Conservation (phyloP, 2,113 vertebrate genomes). For the Seriola dumerili region DNA sequence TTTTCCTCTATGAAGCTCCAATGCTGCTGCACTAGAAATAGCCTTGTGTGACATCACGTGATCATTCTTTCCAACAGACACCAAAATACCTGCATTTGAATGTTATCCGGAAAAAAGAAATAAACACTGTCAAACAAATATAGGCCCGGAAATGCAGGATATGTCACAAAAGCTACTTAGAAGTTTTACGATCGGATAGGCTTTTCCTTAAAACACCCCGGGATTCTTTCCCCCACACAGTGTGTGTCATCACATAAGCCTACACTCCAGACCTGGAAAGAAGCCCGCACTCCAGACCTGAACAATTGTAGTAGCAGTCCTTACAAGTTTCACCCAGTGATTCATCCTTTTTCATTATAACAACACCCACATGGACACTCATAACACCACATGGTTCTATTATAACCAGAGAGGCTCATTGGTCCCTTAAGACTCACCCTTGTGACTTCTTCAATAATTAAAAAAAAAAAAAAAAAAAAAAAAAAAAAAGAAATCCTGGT, state of each 20-base stretch:
- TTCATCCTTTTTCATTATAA: slow-evolving; percentile 64
- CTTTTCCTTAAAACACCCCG: slow-evolving; percentile 24
- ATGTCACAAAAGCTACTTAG: neutral
- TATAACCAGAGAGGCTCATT: slow-evolving; percentile 25
- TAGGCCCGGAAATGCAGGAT: slow-evolving; percentile 1
- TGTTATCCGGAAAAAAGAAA: slow-evolving; percentile 7
- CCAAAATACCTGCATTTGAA: neutral
- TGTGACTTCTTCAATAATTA: slow-evolving; percentile 6
- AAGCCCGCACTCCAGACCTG: slow-evolving; percentile 57
- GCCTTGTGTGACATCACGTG: neutral
- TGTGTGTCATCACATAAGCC: slow-evolving; percentile 58
- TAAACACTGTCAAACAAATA: slow-evolving; percentile 11
- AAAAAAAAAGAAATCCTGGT: neutral
- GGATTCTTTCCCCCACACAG: slow-evolving; percentile 45
- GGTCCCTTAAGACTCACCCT: neutral
- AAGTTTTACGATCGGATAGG: neutral
- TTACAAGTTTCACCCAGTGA: slow-evolving; percentile 56
- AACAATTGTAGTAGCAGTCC: slow-evolving; percentile 61
- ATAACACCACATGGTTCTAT: slow-evolving; percentile 23
- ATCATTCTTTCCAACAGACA: neutral
- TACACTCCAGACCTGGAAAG: slow-evolving; percentile 55
- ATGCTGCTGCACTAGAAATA: neutral
- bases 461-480: slow-evolving; percentile 18
- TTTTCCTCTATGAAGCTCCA: neutral
- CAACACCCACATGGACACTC: slow-evolving; percentile 45